Base-by-base conservation (phyloP, 2,113 vertebrate species). In the Puma concolor region DNA sequence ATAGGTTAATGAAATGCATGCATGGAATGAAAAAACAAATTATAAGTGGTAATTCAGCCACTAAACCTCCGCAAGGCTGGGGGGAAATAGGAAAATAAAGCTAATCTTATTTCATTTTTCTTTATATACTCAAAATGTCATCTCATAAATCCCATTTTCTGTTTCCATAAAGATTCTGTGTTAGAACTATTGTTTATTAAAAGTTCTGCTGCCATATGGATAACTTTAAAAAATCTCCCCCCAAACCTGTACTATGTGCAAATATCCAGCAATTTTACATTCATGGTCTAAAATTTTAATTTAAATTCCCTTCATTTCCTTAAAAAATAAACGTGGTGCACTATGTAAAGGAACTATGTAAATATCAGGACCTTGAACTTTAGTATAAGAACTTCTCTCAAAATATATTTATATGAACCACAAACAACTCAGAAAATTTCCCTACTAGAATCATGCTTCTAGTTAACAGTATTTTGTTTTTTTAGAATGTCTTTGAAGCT, bases 161-260 rank as follows among this genome's bases (percentile, higher is more conserved):
- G 98, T 98, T 98, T 98, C 92, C 95, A 98, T 96, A 98, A 98
- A 98, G 97, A 94, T 98, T 88, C 54, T 98, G 72, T 94, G 96
- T 98, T 98, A 98, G 98, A 98, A 81, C 95, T 94, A 97, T 98
- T 98, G 97, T 98, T 98, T 98, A 99, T 98, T 98, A 98, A 98
- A 98, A 98, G 95, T 97, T 83, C 95, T 97, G 41, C 85, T 97
- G 94, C 95, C 96, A 93, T 97, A 98, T 98, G 72, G 92, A 93
- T 97, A 97, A 98, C 98, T 98, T 98, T 3, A 36, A 95, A 74
- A 97, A 97, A 94, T 33, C 60, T 80, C 17, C 66, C 64, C 81
- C 76, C 64, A 91, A 91, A 92, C 67, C 88, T 82, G 41, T 93
- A 89, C 97, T 93, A 95, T 97, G 91, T 97, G 81, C 92, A 98